Percentiles rank a stretch among this genome's conserved stretches.
These are phyloP conservation scores for Synanthedon vespiformis DNA, from an alignment of 2,888 invertebrate species.

Conservation along the genomic window DNA sequence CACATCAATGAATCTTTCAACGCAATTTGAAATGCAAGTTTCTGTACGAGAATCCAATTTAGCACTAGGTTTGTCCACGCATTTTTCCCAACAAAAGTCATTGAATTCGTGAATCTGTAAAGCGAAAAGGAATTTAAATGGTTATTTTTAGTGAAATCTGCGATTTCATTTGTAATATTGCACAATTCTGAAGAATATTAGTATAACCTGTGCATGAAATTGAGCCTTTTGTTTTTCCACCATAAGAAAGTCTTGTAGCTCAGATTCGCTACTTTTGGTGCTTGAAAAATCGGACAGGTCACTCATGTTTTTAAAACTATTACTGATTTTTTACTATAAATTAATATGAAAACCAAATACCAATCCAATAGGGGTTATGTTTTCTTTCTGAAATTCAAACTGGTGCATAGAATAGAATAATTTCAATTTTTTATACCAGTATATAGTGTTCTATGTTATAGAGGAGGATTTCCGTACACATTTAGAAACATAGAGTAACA, in stretches of 20 bases:
- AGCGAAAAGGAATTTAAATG: background rate
- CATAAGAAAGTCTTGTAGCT: slow-evolving; percentile 86
- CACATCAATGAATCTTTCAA: slow-evolving; percentile 94
- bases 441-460: too few species aligned
- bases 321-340: background rate
- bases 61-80: slow-evolving; percentile 88
- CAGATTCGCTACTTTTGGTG: slow-evolving; percentile 72
- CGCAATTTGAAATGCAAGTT: slow-evolving; percentile 91
- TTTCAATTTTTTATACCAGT: too few species aligned
- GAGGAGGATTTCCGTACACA: too few species aligned
- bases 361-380: slow-evolving; percentile 10
- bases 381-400: too few species aligned
- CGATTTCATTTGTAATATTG: background rate
- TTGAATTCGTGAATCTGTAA: slow-evolving; percentile 91
- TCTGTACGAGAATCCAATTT: slow-evolving; percentile 91
- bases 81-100: slow-evolving; percentile 96
- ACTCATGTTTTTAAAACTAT: slow-evolving; percentile 23
- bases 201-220: slow-evolving; percentile 85
- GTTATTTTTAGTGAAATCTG: too few species aligned
- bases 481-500: too few species aligned
- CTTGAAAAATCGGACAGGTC: slow-evolving; percentile 51
- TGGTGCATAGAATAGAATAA: too few species aligned
- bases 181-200: background rate
- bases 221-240: slow-evolving; percentile 91
- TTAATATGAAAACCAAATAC: background rate